Conservation (phyloP, 1,140 invertebrate genomes). For the Brevipalpus yothersi region DNA sequence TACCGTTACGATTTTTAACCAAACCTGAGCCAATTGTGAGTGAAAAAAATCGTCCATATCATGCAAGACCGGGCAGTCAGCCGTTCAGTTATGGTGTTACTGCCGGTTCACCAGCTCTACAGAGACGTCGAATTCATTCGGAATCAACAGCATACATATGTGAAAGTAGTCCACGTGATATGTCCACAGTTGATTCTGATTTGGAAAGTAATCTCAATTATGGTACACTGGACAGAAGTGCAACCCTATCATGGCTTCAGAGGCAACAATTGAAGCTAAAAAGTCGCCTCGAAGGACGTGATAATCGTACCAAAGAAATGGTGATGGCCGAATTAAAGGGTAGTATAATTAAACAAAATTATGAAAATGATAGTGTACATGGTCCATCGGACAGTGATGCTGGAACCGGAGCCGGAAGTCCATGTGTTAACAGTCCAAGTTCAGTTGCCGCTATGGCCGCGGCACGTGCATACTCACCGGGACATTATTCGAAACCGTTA, state of each 20-base stretch:
- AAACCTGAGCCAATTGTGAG: conserved; percentile 7
- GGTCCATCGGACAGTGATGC: background rate
- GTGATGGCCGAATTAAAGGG: conserved; percentile 19
- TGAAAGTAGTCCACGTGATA: background rate
- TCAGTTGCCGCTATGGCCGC: too few relatives aligned
- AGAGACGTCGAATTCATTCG: conserved; percentile 18
- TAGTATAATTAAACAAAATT: background rate
- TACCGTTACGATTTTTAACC: background rate
- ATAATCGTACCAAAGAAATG: conserved; percentile 17
- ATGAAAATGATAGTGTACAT: background rate
- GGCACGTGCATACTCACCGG: too few relatives aligned
- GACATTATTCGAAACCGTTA: conserved; percentile 15
- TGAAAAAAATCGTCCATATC: conserved; percentile 34
- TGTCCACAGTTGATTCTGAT: background rate
- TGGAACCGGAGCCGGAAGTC: too few relatives aligned
- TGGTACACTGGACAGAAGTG: background rate
- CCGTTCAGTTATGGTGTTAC: conserved; percentile 41
- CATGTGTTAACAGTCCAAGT: too few relatives aligned
- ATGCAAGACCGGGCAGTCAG: conserved; percentile 47
- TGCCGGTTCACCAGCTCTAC: conserved; percentile 10
- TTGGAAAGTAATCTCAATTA: background rate
- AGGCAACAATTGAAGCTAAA: conserved; percentile 22
- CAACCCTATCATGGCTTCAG: conserved; percentile 18
- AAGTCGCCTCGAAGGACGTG: conserved; percentile 14
- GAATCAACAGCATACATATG: conserved; percentile 5